Evolutionary conservation across 1,140 invertebrate species (phyloP).

Genomic region (Trichomalopsis sarcophagae): DNA sequence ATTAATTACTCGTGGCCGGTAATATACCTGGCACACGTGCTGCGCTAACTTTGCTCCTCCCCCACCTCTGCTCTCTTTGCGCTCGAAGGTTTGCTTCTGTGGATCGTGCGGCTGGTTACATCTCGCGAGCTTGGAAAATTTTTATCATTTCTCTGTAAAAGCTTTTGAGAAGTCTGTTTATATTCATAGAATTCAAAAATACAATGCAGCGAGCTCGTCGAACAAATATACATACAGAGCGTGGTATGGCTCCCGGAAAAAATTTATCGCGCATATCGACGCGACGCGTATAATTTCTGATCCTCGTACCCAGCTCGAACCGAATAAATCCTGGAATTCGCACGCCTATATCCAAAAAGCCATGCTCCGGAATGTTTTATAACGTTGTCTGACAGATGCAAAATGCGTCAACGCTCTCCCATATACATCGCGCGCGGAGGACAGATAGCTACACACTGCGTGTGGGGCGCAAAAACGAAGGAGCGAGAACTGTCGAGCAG

Average conservation of each 20-base stretch:
- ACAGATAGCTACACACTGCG: not conserved
- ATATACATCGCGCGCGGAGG: not conserved
- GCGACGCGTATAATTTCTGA: too few relatives aligned
- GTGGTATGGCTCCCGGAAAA: not conserved
- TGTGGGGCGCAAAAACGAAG: not conserved
- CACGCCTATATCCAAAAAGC: not conserved
- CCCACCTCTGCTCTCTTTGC: not conserved
- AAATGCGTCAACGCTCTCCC: conserved; percentile 1
- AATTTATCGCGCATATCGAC: not conserved
- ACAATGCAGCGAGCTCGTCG: too few relatives aligned
- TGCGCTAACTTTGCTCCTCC: not conserved
- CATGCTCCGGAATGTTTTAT: conserved; percentile 39
- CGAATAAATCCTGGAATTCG: conserved; percentile 13
- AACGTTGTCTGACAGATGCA: conserved; percentile 48
- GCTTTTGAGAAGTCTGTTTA: too few relatives aligned
- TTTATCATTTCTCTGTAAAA: too few relatives aligned
- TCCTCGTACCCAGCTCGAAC: not conserved
- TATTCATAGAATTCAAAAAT: too few relatives aligned
- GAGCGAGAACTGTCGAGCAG: conserved; percentile 37
- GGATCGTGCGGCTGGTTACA: too few relatives aligned
- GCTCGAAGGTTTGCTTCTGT: not conserved
- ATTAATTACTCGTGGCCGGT: conserved; percentile 63
- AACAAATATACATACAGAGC: too few relatives aligned
- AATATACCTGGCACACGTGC: conserved; percentile 47
- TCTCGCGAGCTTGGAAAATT: too few relatives aligned